A percentile compares a stretch with the other conserved stretches of the same genome.
Evolutionary conservation across 2,113 vertebrate species (phyloP).

Genomic region (Thalassarche chlororhynchos): DNA sequence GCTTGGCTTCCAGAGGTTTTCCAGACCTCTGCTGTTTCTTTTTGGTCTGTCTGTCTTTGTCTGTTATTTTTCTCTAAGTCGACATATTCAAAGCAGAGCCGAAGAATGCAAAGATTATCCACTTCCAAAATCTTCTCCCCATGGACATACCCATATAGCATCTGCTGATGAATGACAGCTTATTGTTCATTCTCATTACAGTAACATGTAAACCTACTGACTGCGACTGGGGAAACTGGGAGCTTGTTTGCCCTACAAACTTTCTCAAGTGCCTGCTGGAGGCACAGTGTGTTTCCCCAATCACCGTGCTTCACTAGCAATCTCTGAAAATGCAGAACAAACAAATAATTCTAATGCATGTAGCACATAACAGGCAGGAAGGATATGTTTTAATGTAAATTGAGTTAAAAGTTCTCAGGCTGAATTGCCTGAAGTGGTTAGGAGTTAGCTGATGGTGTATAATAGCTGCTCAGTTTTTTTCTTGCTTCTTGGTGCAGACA

Average conservation of each 20-base stretch:
- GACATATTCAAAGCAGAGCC: not conserved
- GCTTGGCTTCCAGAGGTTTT: slow-evolving; percentile 8
- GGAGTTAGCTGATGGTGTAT: not conserved
- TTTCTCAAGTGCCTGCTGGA: not conserved
- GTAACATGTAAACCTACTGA: not conserved
- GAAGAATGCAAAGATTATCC: slow-evolving; percentile 1
- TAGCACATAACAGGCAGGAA: not conserved
- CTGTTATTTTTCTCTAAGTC: not conserved
- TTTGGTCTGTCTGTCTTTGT: not conserved
- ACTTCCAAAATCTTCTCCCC: not conserved
- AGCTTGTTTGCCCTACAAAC: slow-evolving; percentile 22
- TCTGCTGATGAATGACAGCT: not conserved
- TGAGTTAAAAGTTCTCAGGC: not conserved
- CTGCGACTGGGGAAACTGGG: not conserved
- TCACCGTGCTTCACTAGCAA: not conserved
- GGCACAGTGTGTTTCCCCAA: not conserved
- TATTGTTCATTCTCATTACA: not conserved
- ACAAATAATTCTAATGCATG: not conserved
- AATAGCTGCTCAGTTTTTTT: slow-evolving; percentile 20
- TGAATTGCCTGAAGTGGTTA: not conserved
- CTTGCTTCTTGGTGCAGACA: not conserved
- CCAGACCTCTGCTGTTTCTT: not conserved
- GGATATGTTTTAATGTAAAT: not conserved
- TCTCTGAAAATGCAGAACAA: slow-evolving; percentile 1
- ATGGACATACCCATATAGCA: not conserved